phyloP scores from a whole-genome alignment of 2,888 invertebrate genomes.

The Tromatobia lineatoria region DNA sequence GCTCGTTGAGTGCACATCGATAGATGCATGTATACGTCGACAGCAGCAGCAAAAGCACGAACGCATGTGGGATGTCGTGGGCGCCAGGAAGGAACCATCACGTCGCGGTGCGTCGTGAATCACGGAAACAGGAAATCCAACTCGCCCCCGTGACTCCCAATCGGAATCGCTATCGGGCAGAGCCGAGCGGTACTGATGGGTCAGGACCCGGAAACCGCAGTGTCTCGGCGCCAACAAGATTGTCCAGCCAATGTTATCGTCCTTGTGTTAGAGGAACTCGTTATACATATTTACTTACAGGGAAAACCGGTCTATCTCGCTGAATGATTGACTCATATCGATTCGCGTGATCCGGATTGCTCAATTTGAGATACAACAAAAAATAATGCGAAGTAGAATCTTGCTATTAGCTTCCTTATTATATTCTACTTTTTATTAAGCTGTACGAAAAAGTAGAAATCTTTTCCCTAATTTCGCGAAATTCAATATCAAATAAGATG shows the following conservation, averaged over 20 bases:
- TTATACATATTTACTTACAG: neutral
- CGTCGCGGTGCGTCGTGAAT: conserved; percentile 75
- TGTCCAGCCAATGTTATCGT: conserved; percentile 44
- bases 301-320: conserved; percentile 10
- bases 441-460: no score
- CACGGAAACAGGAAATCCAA: conserved; percentile 80
- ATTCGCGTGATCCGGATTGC: conserved; percentile 11
- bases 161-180: conserved; percentile 76
- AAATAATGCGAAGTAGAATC: neutral
- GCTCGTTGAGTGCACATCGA: neutral
- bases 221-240: conserved; percentile 50
- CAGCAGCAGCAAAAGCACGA: neutral
- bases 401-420: no score
- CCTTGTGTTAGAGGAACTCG: conserved; percentile 1
- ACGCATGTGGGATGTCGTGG: conserved; percentile 71
- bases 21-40: neutral
- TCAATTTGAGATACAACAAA: neutral
- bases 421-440: no score
- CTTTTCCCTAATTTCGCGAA: no score
- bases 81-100: conserved; percentile 79
- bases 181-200: conserved; percentile 17
- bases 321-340: conserved; percentile 8
- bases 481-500: no score
- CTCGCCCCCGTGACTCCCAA: conserved; percentile 79
- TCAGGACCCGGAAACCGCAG: conserved; percentile 59